A percentile compares a stretch with the other conserved stretches of the same genome.
Conservation (phyloP, 2,888 invertebrate species). For the Rugalucina vietnamica region DNA sequence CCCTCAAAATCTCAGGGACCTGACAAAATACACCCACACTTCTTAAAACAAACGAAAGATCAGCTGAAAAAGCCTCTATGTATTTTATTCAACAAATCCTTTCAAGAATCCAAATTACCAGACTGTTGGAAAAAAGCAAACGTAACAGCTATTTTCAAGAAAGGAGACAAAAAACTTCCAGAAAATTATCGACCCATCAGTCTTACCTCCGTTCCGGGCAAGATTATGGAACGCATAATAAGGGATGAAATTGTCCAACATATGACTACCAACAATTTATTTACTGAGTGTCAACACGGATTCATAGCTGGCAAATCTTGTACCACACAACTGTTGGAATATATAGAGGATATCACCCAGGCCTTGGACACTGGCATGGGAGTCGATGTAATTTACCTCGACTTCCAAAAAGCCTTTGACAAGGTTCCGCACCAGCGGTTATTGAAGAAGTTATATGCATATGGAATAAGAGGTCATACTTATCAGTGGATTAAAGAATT, state of each 20-base stretch:
- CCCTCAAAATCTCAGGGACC: conserved; percentile 9
- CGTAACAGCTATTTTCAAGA: conserved; percentile 20
- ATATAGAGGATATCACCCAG: conserved; percentile 17
- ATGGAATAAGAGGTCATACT: background rate
- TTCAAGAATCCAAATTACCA: conserved; percentile 6
- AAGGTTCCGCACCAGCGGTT: too few species aligned
- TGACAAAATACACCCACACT: background rate
- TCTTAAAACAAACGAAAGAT: background rate
- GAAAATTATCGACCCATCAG: conserved; percentile 28
- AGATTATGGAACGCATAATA: conserved; percentile 31
- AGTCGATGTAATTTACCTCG: conserved; percentile 31
- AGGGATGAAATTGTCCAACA: conserved; percentile 13
- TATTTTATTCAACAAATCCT: conserved; percentile 15
- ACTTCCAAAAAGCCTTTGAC: too few species aligned
- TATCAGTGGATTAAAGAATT: conserved; percentile 22
- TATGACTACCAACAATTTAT: conserved; percentile 14
- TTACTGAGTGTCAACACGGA: conserved; percentile 19
- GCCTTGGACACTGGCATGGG: conserved; percentile 1
- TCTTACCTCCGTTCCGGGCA: too few species aligned
- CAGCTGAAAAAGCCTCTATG: background rate
- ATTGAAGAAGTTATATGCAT: too few species aligned
- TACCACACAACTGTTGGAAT: conserved; percentile 13
- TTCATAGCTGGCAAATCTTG: conserved; percentile 25
- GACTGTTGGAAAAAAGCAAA: conserved; percentile 21
- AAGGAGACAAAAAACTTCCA: conserved; percentile 9